These are phyloP conservation scores for Drosophila ezoana DNA, from an alignment of 2,888 invertebrate species.

Conservation along the genomic window DNA sequence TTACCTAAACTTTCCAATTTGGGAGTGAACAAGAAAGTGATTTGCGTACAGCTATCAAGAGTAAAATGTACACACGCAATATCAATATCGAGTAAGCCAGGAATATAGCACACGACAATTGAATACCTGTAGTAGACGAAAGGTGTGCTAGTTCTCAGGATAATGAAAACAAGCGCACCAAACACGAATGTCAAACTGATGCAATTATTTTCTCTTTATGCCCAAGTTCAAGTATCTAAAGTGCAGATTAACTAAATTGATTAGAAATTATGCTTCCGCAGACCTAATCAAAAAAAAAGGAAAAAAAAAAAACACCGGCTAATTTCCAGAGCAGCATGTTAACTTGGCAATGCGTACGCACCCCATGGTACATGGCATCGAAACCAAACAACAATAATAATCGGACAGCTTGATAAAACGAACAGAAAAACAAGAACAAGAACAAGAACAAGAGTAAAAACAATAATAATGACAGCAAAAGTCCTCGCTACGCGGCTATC, in stretches of 20 bases:
- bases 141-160: slow-evolving; percentile 72
- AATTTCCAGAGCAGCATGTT: slow-evolving; percentile 56
- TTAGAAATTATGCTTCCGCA: slow-evolving; percentile 65
- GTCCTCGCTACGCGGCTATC: slow-evolving; percentile 79
- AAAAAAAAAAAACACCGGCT: slow-evolving; percentile 33
- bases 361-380: slow-evolving; percentile 12
- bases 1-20: no score
- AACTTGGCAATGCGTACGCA: slow-evolving; percentile 38
- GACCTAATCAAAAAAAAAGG: slow-evolving; percentile 47
- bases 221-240: slow-evolving; percentile 19
- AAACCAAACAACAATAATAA: slow-evolving; percentile 43
- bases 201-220: slow-evolving; percentile 76
- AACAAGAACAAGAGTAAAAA: slow-evolving; percentile 20
- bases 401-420: slow-evolving; percentile 25
- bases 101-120: neutral
- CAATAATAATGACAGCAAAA: slow-evolving; percentile 74
- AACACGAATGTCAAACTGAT: slow-evolving; percentile 68
- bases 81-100: slow-evolving; percentile 4
- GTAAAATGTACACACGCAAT: slow-evolving; percentile 1
- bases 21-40: no score
- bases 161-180: slow-evolving; percentile 42
- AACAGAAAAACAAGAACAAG: slow-evolving; percentile 10
- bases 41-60: neutral
- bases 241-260: slow-evolving; percentile 72
- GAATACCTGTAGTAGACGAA: slow-evolving; percentile 33